Percentiles rank a stretch among this genome's conserved stretches.
These are phyloP conservation scores for Ctenosaura bakeri DNA, from an alignment of 2,797 vertebrate genomes.

Conservation along the genomic window DNA sequence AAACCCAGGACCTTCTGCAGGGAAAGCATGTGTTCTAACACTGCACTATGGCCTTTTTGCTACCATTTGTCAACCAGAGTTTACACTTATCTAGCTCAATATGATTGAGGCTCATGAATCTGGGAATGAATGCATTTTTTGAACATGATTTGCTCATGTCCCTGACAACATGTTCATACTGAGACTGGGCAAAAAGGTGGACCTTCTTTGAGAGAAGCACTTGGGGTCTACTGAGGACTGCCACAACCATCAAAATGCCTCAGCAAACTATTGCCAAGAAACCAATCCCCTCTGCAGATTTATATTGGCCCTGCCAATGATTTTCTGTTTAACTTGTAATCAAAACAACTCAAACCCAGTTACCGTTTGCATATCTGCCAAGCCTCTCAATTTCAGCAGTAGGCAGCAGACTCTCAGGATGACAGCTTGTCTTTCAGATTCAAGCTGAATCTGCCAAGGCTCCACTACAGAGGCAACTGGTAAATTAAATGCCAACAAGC, in stretches of 20 bases:
- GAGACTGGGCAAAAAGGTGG: slow-evolving; percentile 53
- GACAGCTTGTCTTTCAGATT: slow-evolving; percentile 88
- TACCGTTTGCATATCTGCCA: slow-evolving; percentile 88
- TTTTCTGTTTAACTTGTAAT: slow-evolving; percentile 90
- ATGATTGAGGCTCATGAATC: slow-evolving; percentile 46
- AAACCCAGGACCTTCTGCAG: background rate
- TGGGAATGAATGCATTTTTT: slow-evolving; percentile 45
- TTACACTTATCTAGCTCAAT: background rate
- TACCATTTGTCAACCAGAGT: background rate
- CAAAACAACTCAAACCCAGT: slow-evolving; percentile 90
- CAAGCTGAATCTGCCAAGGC: slow-evolving; percentile 84
- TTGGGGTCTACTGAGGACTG: slow-evolving; percentile 62
- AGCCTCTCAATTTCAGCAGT: slow-evolving; percentile 86
- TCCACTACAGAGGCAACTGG: slow-evolving; percentile 83
- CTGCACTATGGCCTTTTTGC: background rate
- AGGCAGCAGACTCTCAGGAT: slow-evolving; percentile 83
- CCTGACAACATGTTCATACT: slow-evolving; percentile 42
- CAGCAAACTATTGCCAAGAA: slow-evolving; percentile 70
- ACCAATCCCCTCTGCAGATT: slow-evolving; percentile 75
- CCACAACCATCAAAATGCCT: slow-evolving; percentile 70
- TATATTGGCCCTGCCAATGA: slow-evolving; percentile 83
- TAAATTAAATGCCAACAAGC: slow-evolving; percentile 84
- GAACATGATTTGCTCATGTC: slow-evolving; percentile 46
- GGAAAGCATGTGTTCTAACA: background rate
- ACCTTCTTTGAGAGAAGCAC: slow-evolving; percentile 58